Conservation (phyloP, 2,113 vertebrate genomes). For the Aythya baeri region DNA sequence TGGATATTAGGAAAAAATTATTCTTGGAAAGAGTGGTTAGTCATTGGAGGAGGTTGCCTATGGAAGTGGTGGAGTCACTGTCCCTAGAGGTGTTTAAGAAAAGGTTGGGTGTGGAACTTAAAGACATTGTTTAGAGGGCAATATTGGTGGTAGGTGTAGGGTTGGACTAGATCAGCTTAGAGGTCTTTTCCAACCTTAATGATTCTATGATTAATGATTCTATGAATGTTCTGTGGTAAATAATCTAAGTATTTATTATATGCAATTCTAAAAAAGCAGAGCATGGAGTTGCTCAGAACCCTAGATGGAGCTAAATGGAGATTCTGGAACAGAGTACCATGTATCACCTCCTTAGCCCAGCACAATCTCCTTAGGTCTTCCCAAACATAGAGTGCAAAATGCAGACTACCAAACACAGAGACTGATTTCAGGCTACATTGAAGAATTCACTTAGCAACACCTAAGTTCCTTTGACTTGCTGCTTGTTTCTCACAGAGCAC, state of each 20-base stretch:
- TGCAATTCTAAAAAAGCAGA: not conserved
- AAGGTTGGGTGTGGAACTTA: too few relatives aligned
- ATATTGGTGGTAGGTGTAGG: too few relatives aligned
- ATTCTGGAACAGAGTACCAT: not conserved
- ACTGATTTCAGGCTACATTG: not conserved
- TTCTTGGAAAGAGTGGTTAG: too few relatives aligned
- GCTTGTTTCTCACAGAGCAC: not conserved
- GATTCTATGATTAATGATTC: too few relatives aligned
- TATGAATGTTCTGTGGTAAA: not conserved
- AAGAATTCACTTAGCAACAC: not conserved
- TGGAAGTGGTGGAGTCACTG: too few relatives aligned
- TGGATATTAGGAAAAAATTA: too few relatives aligned
- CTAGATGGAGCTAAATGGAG: not conserved
- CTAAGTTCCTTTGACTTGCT: not conserved
- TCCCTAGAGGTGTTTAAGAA: too few relatives aligned
- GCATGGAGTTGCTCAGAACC: not conserved
- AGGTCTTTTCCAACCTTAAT: too few relatives aligned
- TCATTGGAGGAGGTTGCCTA: too few relatives aligned
- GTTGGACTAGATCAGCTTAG: too few relatives aligned
- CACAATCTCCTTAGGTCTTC: not conserved
- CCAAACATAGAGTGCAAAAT: not conserved
- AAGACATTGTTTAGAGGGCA: too few relatives aligned
- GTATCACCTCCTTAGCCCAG: not conserved
- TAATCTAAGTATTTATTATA: not conserved
- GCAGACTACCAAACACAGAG: not conserved